These are phyloP conservation scores for Sparus aurata DNA, from an alignment of 2,797 vertebrate species.

Conservation along the genomic window DNA sequence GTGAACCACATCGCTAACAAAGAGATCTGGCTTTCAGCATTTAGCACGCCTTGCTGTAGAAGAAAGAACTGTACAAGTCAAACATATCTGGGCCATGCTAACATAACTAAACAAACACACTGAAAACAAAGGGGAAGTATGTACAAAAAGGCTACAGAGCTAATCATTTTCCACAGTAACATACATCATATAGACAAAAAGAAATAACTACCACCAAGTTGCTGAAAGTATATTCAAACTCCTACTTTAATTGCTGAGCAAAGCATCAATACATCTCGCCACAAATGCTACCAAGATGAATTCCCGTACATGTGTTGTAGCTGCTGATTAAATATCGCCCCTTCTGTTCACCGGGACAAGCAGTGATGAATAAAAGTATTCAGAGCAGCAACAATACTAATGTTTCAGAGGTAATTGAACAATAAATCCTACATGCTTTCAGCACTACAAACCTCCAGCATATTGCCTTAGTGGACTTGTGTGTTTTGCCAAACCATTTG, in stretches of 20 bases:
- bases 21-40: neutral
- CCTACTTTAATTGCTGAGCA: neutral
- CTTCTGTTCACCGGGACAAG: constrained; percentile 33
- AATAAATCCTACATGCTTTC: constrained; percentile 56
- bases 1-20: neutral
- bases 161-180: neutral
- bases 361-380: constrained; percentile 54
- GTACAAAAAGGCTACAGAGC: neutral
- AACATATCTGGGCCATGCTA: neutral
- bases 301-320: constrained; percentile 19
- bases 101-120: neutral
- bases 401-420: constrained; percentile 57
- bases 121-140: neutral
- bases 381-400: constrained; percentile 45
- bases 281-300: constrained; percentile 36
- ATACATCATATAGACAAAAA: neutral
- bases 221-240: neutral
- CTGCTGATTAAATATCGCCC: constrained; percentile 36
- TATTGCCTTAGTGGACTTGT: constrained; percentile 44
- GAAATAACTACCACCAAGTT: neutral
- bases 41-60: neutral
- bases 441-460: constrained; percentile 36
- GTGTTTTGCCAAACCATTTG: constrained; percentile 64
- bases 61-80: neutral
- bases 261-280: neutral